These are phyloP conservation scores for Spea multiplicata DNA, from an alignment of 2,113 vertebrate species.

Conservation along the genomic window DNA sequence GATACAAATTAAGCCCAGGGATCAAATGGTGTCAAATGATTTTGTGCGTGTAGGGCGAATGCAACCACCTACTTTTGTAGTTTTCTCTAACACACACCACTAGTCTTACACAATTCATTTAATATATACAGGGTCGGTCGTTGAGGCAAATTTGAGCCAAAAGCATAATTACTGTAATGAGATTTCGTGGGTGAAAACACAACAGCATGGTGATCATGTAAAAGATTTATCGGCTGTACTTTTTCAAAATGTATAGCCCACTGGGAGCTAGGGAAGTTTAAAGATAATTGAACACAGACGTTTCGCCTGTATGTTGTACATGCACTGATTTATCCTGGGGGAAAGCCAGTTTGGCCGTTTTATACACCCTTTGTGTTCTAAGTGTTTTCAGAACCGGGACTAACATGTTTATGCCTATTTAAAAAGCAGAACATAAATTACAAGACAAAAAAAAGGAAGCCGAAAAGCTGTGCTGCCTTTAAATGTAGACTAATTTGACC, in stretches of 20 bases:
- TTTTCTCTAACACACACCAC: not conserved
- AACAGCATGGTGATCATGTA: constrained; percentile 5
- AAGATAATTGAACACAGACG: constrained; percentile 41
- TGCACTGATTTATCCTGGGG: constrained; percentile 43
- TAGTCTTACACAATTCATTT: constrained; percentile 6
- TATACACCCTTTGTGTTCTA: constrained; percentile 45
- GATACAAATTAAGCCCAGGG: not conserved
- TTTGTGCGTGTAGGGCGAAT: not conserved
- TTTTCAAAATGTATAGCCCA: constrained; percentile 41
- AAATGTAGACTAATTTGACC: not conserved
- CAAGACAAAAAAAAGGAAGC: constrained; percentile 3
- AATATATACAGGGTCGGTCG: not conserved
- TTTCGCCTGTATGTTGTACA: constrained; percentile 35
- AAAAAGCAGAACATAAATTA: not conserved
- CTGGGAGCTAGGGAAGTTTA: constrained; percentile 41
- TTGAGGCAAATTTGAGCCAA: constrained; percentile 1
- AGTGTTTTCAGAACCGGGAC: not conserved
- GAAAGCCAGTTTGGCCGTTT: constrained; percentile 23
- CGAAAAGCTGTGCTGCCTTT: not conserved
- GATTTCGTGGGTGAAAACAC: constrained; percentile 29
- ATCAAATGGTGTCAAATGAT: not conserved
- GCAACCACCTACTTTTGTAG: not conserved
- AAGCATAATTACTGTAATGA: constrained; percentile 25
- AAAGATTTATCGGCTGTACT: constrained; percentile 43
- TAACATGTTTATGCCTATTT: constrained; percentile 17